These are phyloP conservation scores for Tenebrio molitor DNA, from an alignment of 1,140 invertebrate species.

Conservation along the genomic window DNA sequence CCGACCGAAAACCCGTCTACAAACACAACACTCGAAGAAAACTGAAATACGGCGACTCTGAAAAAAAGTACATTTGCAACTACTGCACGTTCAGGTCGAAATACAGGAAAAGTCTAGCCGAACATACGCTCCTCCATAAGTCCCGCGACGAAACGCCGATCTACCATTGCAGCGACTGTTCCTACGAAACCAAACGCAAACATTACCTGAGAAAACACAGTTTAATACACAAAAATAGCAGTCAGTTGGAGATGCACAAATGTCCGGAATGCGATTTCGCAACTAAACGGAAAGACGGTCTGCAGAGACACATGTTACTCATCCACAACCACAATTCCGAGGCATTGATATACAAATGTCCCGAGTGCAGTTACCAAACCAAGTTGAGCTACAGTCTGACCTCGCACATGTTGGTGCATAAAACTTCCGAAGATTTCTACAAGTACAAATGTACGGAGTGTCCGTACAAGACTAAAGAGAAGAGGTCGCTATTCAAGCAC, in stretches of 20 bases:
- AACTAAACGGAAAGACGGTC: constrained; percentile 13
- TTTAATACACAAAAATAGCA: not conserved
- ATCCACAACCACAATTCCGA: constrained; percentile 6
- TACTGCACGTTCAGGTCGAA: constrained; percentile 1
- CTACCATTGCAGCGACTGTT: constrained; percentile 30
- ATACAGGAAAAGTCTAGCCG: constrained; percentile 4
- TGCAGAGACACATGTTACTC: constrained; percentile 8
- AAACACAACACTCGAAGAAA: constrained; percentile 8
- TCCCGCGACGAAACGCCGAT: constrained; percentile 23
- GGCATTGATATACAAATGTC: constrained; percentile 6
- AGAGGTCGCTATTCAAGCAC: constrained; percentile 21
- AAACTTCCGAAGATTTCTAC: constrained; percentile 5
- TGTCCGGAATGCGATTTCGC: constrained; percentile 13
- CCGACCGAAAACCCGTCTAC: not conserved
- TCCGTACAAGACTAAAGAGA: constrained; percentile 29
- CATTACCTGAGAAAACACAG: constrained; percentile 17
- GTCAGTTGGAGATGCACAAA: constrained; percentile 18
- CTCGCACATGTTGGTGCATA: constrained; percentile 10
- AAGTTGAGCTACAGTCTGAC: constrained; percentile 14
- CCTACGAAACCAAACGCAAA: constrained; percentile 25
- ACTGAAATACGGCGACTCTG: constrained; percentile 7
- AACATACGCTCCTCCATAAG: constrained; percentile 14
- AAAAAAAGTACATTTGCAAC: constrained; percentile 10
- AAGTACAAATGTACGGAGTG: constrained; percentile 17
- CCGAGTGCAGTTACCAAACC: constrained; percentile 28